Evolutionary conservation across 1,140 invertebrate genomes (phyloP), one percentile per base, ranked within the genome.

Genomic region (Drosophila tsacasi): DNA sequence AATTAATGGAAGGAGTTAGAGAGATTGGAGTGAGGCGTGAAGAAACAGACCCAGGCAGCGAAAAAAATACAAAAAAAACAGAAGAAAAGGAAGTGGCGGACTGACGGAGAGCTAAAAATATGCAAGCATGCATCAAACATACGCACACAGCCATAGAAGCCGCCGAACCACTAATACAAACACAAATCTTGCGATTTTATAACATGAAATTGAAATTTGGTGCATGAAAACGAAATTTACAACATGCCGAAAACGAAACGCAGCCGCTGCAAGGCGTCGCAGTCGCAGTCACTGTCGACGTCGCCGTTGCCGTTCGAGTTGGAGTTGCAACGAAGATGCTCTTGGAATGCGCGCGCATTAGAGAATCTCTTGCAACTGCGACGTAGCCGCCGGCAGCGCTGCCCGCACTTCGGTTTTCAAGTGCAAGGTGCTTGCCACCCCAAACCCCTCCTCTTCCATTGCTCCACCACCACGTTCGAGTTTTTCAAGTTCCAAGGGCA

Each of bases 141-240:
- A 54, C 37, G 40, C 49, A 47, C 39, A 54, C 25, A 49, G 19
- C 2, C 21, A 12, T 6, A 67, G 19, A 57, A 42, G 39, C 21
- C 27, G 47, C 30, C 39, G 23, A 67, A 35, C 75, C 74, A 67
- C 74, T 42, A 59, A 68, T 35, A 77, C 73, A 47, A 37, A 21
- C 15, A 21, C 72, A 50, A 59, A 66, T 32, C 32, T 25, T 40
- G 32, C 35, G 32, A 69, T 83, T 86, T 83, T 86, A 89, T 83
- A 81, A 89, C 84, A 89, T 89, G 84, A 87, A 87, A 87, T 81
- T 89, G 84, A 87, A 87, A 87, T 89, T 87, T 81, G 77, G 66
- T 79, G 84, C 81, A 89, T 89, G 85, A 89, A 89, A 89, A 89
- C 85, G 85, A 89, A 89, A 89, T 90, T 89, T 90, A 78, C 79